These are phyloP conservation scores for Limnephilus auricula DNA, from an alignment of 2,888 invertebrate genomes.

Conservation along the genomic window DNA sequence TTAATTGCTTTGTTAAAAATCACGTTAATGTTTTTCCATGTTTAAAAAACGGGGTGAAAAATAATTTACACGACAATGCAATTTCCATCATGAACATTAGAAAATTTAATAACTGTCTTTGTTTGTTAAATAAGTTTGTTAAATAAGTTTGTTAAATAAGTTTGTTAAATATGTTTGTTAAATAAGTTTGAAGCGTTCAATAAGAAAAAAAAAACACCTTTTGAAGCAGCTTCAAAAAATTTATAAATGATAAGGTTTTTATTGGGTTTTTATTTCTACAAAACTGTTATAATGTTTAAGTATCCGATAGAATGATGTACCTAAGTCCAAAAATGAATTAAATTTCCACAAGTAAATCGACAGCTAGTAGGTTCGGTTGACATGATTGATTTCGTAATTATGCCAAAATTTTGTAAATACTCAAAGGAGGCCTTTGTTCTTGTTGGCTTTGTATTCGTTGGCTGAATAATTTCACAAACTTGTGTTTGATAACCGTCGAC, in stretches of 20 bases:
- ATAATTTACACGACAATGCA: no score
- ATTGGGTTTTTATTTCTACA: neutral
- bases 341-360: neutral
- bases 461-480: constrained; percentile 11
- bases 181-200: neutral
- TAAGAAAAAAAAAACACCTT: no score
- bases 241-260: no score
- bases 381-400: neutral
- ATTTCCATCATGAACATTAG: no score
- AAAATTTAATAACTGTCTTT: neutral
- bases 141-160: neutral
- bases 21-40: no score
- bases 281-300: neutral
- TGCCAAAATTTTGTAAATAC: neutral
- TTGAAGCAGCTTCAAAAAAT: no score
- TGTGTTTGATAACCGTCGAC: constrained; percentile 3
- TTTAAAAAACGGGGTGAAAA: no score
- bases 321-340: neutral
- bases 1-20: no score
- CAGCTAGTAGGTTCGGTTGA: neutral
- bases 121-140: neutral
- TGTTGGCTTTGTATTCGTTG: neutral
- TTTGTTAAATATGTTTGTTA: neutral
- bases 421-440: constrained; percentile 14
- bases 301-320: neutral